These are phyloP conservation scores for Chaetogeoica ovagalla DNA, from an alignment of 2,888 invertebrate species.

Conservation along the genomic window DNA sequence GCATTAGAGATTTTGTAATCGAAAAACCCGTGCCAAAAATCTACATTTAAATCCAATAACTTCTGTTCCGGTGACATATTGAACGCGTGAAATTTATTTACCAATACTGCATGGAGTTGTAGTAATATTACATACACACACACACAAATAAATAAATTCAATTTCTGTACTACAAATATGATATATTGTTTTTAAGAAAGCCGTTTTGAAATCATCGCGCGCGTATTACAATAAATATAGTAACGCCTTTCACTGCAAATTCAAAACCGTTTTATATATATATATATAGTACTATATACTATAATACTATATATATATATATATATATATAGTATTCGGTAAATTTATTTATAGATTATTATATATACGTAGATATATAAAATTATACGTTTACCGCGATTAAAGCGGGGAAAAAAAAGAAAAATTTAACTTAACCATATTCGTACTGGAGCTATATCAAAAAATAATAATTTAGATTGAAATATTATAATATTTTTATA, in stretches of 20 bases:
- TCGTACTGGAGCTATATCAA: not conserved
- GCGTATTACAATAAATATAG: not conserved
- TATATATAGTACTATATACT: too few species aligned
- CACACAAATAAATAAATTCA: not conserved
- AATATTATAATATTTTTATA: too few species aligned
- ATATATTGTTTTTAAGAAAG: constrained; percentile 20
- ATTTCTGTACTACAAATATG: constrained; percentile 14
- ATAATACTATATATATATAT: too few species aligned
- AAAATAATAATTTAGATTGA: not conserved
- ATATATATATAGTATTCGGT: too few species aligned
- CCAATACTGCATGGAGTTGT: not conserved
- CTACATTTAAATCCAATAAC: constrained; percentile 16
- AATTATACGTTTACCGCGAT: not conserved
- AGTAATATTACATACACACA: not conserved
- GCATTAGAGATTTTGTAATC: constrained; percentile 10
- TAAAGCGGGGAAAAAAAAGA: not conserved
- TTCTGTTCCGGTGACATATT: constrained; percentile 25
- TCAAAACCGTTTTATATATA: constrained; percentile 5
- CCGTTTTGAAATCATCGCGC: constrained; percentile 20
- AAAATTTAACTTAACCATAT: not conserved
- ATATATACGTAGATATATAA: too few species aligned
- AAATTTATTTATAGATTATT: constrained; percentile 2
- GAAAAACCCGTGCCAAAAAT: constrained; percentile 38
- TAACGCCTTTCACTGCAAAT: constrained; percentile 17
- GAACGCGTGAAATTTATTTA: constrained; percentile 25